phyloP scores from a whole-genome alignment of 2,888 invertebrate genomes.

The Scelioninae gen. 2 region DNA sequence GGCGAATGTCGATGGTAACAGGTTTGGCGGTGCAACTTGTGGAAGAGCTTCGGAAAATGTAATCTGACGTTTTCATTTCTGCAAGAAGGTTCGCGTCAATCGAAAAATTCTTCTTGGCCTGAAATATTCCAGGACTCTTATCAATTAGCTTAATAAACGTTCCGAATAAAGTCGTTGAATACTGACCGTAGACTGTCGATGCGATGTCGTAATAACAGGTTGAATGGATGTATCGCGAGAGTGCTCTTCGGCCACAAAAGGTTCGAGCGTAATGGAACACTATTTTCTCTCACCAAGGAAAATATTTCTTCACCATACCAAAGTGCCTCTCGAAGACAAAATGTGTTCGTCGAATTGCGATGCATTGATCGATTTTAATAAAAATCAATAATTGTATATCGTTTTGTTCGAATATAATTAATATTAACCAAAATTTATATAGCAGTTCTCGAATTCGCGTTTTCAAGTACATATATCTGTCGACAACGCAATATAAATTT shows the following conservation, averaged over 20 bases:
- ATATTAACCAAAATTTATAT: not conserved
- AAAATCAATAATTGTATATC: conserved; percentile 54
- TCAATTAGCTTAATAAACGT: conserved; percentile 53
- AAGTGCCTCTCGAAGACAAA: conserved; percentile 56
- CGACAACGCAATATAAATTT: too few species aligned
- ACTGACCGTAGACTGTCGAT: conserved; percentile 9
- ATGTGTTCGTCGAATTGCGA: conserved; percentile 19
- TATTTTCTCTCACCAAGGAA: conserved; percentile 48
- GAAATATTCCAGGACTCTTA: conserved; percentile 5
- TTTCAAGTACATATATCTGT: too few species aligned
- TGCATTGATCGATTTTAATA: conserved; percentile 24
- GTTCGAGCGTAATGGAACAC: conserved; percentile 48
- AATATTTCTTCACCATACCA: conserved; percentile 51
- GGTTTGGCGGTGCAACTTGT: conserved; percentile 40
- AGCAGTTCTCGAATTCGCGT: too few species aligned
- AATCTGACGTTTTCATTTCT: conserved; percentile 55
- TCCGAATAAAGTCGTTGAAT: conserved; percentile 24
- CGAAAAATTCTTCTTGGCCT: conserved; percentile 9
- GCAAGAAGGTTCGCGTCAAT: conserved; percentile 11
- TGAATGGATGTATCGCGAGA: conserved; percentile 40
- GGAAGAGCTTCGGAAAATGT: conserved; percentile 40
- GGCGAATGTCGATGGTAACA: conserved; percentile 46
- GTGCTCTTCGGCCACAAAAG: conserved; percentile 34
- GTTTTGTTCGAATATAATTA: conserved; percentile 12
- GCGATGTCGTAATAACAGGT: conserved; percentile 23